Evolutionary conservation across 2,113 vertebrate genomes (phyloP).

Genomic region (Lates calcarifer): DNA sequence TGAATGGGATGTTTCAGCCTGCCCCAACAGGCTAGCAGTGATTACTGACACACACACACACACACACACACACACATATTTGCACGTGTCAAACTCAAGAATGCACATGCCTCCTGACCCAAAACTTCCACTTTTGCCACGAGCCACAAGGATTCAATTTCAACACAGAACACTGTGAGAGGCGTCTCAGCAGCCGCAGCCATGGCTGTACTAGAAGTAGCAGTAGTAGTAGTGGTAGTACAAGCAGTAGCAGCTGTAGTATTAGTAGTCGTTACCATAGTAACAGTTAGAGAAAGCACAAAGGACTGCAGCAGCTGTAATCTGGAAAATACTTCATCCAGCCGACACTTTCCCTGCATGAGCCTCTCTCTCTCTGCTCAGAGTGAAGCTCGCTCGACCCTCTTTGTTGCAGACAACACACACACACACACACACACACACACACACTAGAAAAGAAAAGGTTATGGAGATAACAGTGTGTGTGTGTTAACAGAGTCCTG

Average conservation of each 20-base stretch:
- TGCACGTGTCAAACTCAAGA: constrained; percentile 33
- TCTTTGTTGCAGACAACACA: not conserved
- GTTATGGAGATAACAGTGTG: constrained; percentile 19
- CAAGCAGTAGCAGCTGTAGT: not conserved
- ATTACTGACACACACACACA: constrained; percentile 16
- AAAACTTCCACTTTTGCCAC: constrained; percentile 19
- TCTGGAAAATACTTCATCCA: constrained; percentile 28
- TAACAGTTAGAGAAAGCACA: constrained; percentile 20
- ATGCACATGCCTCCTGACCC: constrained; percentile 38
- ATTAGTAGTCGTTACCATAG: constrained; percentile 42
- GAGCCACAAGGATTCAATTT: constrained; percentile 10
- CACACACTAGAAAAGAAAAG: constrained; percentile 1
- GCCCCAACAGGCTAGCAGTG: constrained; percentile 56
- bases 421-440: not conserved
- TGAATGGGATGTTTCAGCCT: constrained; percentile 59
- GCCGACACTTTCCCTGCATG: constrained; percentile 15
- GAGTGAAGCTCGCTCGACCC: constrained; percentile 21
- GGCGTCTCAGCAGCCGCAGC: not conserved
- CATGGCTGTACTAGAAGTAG: not conserved
- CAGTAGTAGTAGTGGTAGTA: not conserved
- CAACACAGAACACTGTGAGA: not conserved
- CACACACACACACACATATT: not conserved
- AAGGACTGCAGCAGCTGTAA: constrained; percentile 35
- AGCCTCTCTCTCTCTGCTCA: constrained; percentile 24
- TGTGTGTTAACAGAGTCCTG: constrained; percentile 5